Evolutionary conservation across 1,140 invertebrate genomes (phyloP).

Genomic region (Aphaenogaster ashmeadi): DNA sequence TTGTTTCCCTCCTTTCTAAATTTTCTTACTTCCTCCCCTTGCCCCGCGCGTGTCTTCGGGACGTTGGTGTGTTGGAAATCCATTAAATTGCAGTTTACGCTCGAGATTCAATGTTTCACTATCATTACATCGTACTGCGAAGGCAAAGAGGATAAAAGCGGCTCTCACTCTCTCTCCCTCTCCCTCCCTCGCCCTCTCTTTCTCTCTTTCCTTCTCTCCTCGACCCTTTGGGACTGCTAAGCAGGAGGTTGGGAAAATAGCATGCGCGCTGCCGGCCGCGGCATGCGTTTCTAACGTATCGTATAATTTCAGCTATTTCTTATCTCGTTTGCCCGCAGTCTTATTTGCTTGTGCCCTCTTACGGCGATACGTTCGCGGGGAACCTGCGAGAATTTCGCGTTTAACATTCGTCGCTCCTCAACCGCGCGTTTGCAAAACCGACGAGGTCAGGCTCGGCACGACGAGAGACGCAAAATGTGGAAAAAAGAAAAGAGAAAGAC

Average conservation of each 20-base stretch:
- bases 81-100: constrained; percentile 76
- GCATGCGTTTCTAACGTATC: constrained; percentile 59
- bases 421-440: not conserved
- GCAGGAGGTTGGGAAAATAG: constrained; percentile 59
- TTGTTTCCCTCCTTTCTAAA: constrained; percentile 65
- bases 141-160: constrained; percentile 56
- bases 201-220: not conserved
- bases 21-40: constrained; percentile 54
- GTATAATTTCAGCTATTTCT: constrained; percentile 65
- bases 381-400: not conserved
- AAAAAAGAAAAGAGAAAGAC: not conserved
- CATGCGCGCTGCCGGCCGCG: constrained; percentile 46
- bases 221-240: constrained; percentile 54
- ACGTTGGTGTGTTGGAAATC: constrained; percentile 61
- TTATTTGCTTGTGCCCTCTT: constrained; percentile 51
- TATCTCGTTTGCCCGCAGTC: constrained; percentile 61
- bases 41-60: constrained; percentile 40
- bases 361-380: constrained; percentile 2
- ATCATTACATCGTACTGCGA: constrained; percentile 70
- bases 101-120: constrained; percentile 76
- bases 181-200: constrained; percentile 31
- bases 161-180: not conserved
- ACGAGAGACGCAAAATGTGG: not conserved
- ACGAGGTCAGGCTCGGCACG: not conserved
- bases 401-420: not conserved